These are phyloP conservation scores for Ladona fulva DNA, from an alignment of 1,140 invertebrate genomes.

Conservation along the genomic window DNA sequence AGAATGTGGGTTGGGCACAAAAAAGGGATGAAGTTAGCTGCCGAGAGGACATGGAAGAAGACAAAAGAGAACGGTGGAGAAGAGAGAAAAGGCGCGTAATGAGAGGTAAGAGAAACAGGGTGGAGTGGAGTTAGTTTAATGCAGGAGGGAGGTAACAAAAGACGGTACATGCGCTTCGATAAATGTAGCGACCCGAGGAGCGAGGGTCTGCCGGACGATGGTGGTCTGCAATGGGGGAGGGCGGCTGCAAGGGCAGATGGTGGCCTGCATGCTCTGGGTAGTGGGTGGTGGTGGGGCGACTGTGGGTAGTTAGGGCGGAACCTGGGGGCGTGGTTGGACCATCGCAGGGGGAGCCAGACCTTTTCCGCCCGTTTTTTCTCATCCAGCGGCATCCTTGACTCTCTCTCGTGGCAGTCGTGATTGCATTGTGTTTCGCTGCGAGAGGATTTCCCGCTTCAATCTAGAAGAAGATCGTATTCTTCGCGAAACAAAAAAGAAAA, in stretches of 20 bases:
- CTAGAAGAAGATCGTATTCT: too few species aligned
- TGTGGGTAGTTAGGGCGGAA: neutral
- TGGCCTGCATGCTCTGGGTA: neutral
- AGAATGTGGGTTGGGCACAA: neutral
- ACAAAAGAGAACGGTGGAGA: neutral
- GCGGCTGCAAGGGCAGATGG: neutral
- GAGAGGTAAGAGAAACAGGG: neutral
- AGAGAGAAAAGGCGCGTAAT: neutral
- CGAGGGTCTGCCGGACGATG: neutral
- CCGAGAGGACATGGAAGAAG: neutral
- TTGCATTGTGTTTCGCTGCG: too few species aligned
- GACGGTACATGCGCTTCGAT: neutral
- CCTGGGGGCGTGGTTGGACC: neutral
- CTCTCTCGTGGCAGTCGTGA: too few species aligned
- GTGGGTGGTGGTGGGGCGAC: neutral
- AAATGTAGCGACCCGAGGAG: neutral
- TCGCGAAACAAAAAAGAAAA: too few species aligned
- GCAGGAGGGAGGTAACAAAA: neutral
- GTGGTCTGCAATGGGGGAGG: neutral
- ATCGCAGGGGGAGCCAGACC: neutral
- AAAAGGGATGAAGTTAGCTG: neutral
- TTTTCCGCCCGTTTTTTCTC: neutral
- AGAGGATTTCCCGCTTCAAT: too few species aligned
- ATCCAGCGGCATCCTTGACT: too few species aligned
- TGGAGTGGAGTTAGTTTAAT: neutral